Evolutionary conservation across 2,888 invertebrate species (phyloP).

Genomic region (Xylocampa areola): DNA sequence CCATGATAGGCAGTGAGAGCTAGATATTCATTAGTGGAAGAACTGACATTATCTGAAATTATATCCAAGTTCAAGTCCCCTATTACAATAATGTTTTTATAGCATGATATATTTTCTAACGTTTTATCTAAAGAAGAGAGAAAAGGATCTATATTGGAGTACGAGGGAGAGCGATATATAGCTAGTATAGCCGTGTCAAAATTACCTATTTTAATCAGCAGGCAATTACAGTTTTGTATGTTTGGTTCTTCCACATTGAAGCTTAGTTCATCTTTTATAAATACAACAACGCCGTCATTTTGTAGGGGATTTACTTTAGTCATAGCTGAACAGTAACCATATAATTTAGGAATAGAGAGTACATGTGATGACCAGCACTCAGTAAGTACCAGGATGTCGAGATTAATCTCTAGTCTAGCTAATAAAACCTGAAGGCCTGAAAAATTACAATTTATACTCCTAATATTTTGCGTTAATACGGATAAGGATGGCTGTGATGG

Average conservation of each 20-base stretch:
- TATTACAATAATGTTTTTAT: too few species aligned
- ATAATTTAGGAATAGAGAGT: not conserved
- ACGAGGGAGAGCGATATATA: too few species aligned
- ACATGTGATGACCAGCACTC: not conserved
- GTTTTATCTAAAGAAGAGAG: too few species aligned
- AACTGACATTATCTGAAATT: not conserved
- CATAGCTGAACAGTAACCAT: not conserved
- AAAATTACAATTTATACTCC: too few species aligned
- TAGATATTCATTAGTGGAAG: slow-evolving; percentile 1
- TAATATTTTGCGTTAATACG: not conserved
- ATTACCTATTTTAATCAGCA: not conserved
- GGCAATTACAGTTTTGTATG: slow-evolving; percentile 2
- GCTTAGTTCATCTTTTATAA: not conserved
- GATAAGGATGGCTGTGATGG: not conserved
- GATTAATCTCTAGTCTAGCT: not conserved
- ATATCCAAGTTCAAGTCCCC: too few species aligned
- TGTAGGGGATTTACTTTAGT: not conserved
- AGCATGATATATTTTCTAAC: too few species aligned
- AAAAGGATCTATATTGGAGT: too few species aligned
- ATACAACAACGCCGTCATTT: not conserved
- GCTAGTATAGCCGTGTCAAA: too few species aligned
- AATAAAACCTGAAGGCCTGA: not conserved
- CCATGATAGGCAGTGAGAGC: slow-evolving; percentile 6
- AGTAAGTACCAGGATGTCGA: not conserved
- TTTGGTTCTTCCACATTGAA: not conserved